phyloP scores from a whole-genome alignment of 2,113 vertebrate species.

The Elgaria multicarinata region DNA sequence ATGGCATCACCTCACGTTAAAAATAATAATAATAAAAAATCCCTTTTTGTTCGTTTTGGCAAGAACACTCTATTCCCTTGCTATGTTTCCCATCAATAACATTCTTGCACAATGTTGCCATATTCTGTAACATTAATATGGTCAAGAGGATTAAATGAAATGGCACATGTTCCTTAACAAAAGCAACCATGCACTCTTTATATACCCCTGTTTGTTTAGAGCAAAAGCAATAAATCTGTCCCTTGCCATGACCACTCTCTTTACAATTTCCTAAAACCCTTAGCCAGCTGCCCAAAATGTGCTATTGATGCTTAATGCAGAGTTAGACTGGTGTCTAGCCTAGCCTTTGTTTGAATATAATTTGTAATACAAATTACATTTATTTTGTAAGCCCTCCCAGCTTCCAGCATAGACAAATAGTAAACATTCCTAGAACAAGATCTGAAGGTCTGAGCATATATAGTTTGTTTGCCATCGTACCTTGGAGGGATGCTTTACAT shows the following conservation, averaged over 20 bases:
- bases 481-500: not conserved
- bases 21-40: no score
- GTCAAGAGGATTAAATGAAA: not conserved
- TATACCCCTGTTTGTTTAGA: not conserved
- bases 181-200: not conserved
- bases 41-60: not conserved
- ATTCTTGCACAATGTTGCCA: not conserved
- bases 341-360: not conserved
- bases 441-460: not conserved
- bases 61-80: slow-evolving; percentile 6
- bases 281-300: not conserved
- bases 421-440: not conserved
- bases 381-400: not conserved
- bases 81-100: not conserved
- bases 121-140: not conserved
- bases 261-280: not conserved
- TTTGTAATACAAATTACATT: slow-evolving; percentile 6
- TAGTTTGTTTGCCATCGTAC: not conserved
- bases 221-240: not conserved
- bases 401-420: not conserved
- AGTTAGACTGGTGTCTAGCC: no score
- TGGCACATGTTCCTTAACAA: not conserved
- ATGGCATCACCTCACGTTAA: not conserved
- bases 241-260: not conserved
- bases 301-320: not conserved